Conservation (phyloP, 2,888 invertebrate genomes). For the Macrosoma leucophasiata region DNA sequence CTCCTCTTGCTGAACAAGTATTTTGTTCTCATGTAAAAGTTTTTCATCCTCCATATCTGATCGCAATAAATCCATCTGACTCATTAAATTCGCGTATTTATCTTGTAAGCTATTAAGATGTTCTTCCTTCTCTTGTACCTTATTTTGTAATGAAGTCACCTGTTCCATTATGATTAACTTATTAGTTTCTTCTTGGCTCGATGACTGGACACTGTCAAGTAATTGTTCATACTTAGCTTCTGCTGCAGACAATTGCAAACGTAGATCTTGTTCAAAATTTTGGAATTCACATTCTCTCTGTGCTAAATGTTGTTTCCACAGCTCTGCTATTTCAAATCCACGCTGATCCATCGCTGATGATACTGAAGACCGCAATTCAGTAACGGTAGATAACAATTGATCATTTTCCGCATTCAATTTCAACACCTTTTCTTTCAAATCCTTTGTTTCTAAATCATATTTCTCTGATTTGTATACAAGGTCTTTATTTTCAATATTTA, state of each 20-base stretch:
- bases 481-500: conserved; percentile 38
- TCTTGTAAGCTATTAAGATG: conserved; percentile 54
- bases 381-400: conserved; percentile 57
- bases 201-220: conserved; percentile 60
- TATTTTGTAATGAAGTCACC: conserved; percentile 54
- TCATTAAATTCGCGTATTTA: conserved; percentile 57
- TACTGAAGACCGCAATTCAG: conserved; percentile 62
- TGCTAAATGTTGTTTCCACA: conserved; percentile 82
- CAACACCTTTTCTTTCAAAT: conserved; percentile 46
- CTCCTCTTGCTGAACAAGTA: conserved; percentile 60
- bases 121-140: conserved; percentile 63
- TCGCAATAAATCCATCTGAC: conserved; percentile 55
- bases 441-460: conserved; percentile 40
- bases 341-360: conserved; percentile 78
- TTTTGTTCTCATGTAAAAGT: conserved; percentile 57
- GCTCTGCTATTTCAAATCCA: conserved; percentile 80
- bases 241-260: conserved; percentile 65
- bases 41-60: conserved; percentile 69
- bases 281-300: conserved; percentile 78
- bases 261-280: conserved; percentile 64
- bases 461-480: conserved; percentile 31
- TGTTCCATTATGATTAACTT: conserved; percentile 58
- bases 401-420: conserved; percentile 62
- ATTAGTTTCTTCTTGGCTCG: conserved; percentile 65
- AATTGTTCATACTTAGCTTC: conserved; percentile 67